phyloP scores from a whole-genome alignment of 2,888 invertebrate genomes.

The Conomelus anceps region DNA sequence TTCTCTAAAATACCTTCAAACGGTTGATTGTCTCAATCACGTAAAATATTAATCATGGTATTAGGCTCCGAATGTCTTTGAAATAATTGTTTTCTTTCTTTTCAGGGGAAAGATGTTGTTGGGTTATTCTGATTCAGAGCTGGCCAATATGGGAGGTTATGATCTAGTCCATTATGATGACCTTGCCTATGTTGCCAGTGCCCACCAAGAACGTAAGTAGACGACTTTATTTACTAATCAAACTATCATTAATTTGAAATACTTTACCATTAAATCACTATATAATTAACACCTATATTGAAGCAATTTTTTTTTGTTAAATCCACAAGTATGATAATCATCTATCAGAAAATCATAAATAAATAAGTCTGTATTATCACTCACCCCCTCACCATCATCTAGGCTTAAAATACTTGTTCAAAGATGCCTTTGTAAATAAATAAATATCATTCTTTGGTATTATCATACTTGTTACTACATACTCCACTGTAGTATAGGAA shows the following conservation, averaged over 20 bases:
- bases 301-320: neutral
- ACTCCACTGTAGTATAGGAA: no score
- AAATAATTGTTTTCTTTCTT: slow-evolving; percentile 24
- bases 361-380: no score
- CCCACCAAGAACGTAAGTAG: slow-evolving; percentile 95
- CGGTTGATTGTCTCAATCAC: neutral
- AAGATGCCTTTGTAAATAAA: no score
- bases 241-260: no score
- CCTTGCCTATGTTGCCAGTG: slow-evolving; percentile 93
- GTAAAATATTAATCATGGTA: no score
- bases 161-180: slow-evolving; percentile 97
- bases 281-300: neutral
- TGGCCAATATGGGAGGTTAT: slow-evolving; percentile 92
- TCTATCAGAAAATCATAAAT: no score
- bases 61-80: neutral
- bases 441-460: no score
- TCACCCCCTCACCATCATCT: no score
- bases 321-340: no score
- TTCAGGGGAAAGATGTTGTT: slow-evolving; percentile 87
- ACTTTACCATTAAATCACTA: no score
- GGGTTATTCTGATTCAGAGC: slow-evolving; percentile 87
- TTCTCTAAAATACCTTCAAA: neutral
- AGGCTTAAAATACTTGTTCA: no score
- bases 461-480: no score
- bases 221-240: neutral